Base-by-base conservation (phyloP, 2,888 invertebrate species). In the Lasius fuliginosus region DNA sequence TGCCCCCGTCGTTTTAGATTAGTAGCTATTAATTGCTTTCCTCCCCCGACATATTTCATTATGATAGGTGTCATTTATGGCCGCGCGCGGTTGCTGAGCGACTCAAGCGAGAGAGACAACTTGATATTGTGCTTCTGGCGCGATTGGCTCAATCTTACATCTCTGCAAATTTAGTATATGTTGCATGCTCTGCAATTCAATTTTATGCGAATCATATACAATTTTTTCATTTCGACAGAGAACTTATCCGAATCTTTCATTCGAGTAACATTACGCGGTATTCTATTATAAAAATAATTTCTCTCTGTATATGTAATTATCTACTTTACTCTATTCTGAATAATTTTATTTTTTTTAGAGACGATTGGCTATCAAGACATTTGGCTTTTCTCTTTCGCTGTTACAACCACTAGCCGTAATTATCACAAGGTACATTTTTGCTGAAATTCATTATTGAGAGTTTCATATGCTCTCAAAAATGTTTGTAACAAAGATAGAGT, bases 1-100 rank as follows among this genome's bases (percentile, higher is more conserved):
- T 53, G 87, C 89, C 30, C 30, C 62, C 30, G 82, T 60, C 85
- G 85, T 83, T 88, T 53, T 77, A 71, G 84, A 90, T 91, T 88
- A 91, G 49, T 53, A 53, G 64, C 88, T 87, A 92, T 92, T 91
- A 92, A 92, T 92, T 90, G 87, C 90, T 90, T 90, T 53, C 36
- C 5, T 33, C 88, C 86, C 83, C 81, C 79, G 87, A 79, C 90
- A 85, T 90, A 89, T 88, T 89, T 88, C 87, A 87, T 87, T 53
- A 71, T 86, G 87, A 87, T 89, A 89, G 90, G 90, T 91, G 92
- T 92, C 91, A 90, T 91, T 92, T 91, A 92, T 88, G 88, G 83
- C 90, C 74, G 71, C 83, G 71, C 84, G 84, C 75, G 49, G 77
- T 69, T 73, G 77, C 77, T 65, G 60, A 74, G 71, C 77, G 85